These are phyloP conservation scores for Synanthedon vespiformis DNA, from an alignment of 2,888 invertebrate species.

Conservation along the genomic window DNA sequence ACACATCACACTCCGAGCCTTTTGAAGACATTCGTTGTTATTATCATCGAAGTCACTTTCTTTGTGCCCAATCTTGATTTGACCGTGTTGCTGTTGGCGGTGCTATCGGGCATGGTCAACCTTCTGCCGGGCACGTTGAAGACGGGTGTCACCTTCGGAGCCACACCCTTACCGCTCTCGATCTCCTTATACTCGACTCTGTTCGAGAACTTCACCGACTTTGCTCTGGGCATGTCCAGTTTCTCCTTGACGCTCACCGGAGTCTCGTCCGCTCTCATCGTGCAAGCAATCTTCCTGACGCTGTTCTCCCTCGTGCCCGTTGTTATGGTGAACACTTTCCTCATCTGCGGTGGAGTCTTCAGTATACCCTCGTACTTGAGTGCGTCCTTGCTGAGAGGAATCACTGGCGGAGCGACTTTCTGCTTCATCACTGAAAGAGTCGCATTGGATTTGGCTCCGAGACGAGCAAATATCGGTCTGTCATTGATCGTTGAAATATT, in stretches of 20 bases:
- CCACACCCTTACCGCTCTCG: slow-evolving; percentile 18
- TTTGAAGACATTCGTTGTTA: slow-evolving; percentile 51
- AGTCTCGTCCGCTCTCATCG: slow-evolving; percentile 59
- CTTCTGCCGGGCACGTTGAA: slow-evolving; percentile 60
- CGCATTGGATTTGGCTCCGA: slow-evolving; percentile 36
- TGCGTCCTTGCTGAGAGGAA: slow-evolving; percentile 46
- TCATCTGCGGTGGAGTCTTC: slow-evolving; percentile 26
- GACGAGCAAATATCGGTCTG: slow-evolving; percentile 50
- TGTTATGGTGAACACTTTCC: slow-evolving; percentile 44
- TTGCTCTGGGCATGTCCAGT: slow-evolving; percentile 38
- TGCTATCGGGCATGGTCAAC: slow-evolving; percentile 44
- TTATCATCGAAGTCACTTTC: slow-evolving; percentile 37
- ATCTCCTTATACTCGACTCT: slow-evolving; percentile 60
- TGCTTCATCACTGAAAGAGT: slow-evolving; percentile 4
- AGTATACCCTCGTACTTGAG: slow-evolving; percentile 61
- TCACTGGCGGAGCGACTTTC: slow-evolving; percentile 23
- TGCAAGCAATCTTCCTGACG: slow-evolving; percentile 42
- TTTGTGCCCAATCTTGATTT: slow-evolving; percentile 46
- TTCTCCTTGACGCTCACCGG: slow-evolving; percentile 55
- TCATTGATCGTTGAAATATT: slow-evolving; percentile 7
- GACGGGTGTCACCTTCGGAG: slow-evolving; percentile 23
- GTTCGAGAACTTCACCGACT: slow-evolving; percentile 60
- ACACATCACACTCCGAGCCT: slow-evolving; percentile 41
- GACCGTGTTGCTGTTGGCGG: slow-evolving; percentile 19
- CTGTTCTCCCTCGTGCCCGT: slow-evolving; percentile 28